A percentile compares a stretch with the other conserved stretches of the same genome.
phyloP scores from a whole-genome alignment of 1,140 invertebrate genomes.

The Polypedilum vanderplanki region DNA sequence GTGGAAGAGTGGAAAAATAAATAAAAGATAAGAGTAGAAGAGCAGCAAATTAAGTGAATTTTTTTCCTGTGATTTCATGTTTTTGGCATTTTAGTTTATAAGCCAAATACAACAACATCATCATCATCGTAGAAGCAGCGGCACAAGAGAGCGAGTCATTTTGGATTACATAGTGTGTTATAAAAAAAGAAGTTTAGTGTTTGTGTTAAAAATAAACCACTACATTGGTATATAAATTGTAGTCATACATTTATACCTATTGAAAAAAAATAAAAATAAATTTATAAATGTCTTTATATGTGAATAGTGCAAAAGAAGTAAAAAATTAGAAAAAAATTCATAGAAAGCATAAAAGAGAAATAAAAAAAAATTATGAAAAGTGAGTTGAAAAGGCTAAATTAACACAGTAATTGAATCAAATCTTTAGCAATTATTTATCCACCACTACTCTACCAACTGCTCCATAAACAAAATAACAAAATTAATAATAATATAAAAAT shows the following conservation, averaged over 20 bases:
- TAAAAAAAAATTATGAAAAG: background rate
- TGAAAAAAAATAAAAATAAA: too few species aligned
- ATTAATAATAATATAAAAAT: background rate
- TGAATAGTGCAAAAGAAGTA: background rate
- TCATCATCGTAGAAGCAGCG: too few species aligned
- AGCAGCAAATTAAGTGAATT: constrained; percentile 12
- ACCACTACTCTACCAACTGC: background rate
- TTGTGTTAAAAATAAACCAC: too few species aligned
- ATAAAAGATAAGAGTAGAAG: constrained; percentile 2
- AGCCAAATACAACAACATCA: too few species aligned
- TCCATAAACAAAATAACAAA: background rate
- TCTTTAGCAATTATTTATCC: background rate
- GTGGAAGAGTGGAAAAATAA: constrained; percentile 18
- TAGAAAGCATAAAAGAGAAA: background rate
- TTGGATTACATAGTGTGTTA: too few species aligned
- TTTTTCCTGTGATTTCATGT: too few species aligned
- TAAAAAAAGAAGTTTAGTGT: too few species aligned
- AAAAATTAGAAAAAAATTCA: background rate
- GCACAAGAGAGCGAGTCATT: too few species aligned
- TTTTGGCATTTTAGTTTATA: too few species aligned
- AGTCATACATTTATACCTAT: too few species aligned
- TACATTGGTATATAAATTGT: too few species aligned
- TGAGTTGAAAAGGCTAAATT: constrained; percentile 11
- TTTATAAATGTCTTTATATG: background rate
- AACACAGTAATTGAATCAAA: constrained; percentile 14